phyloP scores from a whole-genome alignment of 1,140 invertebrate genomes.

The Listronotus bonariensis region DNA sequence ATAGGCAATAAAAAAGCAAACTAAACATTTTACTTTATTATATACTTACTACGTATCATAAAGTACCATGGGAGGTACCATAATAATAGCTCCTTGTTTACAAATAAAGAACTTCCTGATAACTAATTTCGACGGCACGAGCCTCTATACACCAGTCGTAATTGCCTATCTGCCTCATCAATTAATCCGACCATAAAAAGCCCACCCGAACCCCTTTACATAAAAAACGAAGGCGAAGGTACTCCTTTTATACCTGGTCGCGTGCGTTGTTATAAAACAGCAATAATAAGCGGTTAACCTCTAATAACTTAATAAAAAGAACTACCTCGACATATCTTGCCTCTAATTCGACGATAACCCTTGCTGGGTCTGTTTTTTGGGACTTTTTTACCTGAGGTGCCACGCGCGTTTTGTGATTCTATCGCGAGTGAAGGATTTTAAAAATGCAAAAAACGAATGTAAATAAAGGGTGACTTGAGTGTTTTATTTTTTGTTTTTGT shows the following conservation, averaged over 20 bases:
- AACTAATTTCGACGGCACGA: constrained; percentile 17
- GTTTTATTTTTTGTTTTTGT: too few species aligned
- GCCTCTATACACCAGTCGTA: constrained; percentile 5
- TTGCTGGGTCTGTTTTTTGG: constrained; percentile 42
- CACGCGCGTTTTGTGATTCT: constrained; percentile 39
- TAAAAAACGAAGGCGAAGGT: constrained; percentile 31
- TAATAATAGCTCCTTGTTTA: constrained; percentile 6
- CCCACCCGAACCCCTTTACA: constrained; percentile 32
- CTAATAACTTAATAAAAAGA: constrained; percentile 53
- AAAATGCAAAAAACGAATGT: constrained; percentile 17
- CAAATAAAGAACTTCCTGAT: constrained; percentile 13
- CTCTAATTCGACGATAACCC: constrained; percentile 32
- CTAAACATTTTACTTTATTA: too few species aligned
- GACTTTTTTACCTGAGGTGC: constrained; percentile 46
- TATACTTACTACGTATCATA: too few species aligned
- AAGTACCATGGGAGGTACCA: not conserved
- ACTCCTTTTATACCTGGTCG: constrained; percentile 48
- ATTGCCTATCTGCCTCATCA: constrained; percentile 26
- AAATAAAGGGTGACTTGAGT: constrained; percentile 39
- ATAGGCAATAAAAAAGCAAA: too few species aligned
- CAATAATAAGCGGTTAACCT: constrained; percentile 52
- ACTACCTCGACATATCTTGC: constrained; percentile 42
- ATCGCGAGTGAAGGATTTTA: constrained; percentile 25
- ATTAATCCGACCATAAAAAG: constrained; percentile 24
- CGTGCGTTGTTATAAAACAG: constrained; percentile 49